phyloP scores from a whole-genome alignment of 2,797 vertebrate species.

The Protonibea diacanthus region DNA sequence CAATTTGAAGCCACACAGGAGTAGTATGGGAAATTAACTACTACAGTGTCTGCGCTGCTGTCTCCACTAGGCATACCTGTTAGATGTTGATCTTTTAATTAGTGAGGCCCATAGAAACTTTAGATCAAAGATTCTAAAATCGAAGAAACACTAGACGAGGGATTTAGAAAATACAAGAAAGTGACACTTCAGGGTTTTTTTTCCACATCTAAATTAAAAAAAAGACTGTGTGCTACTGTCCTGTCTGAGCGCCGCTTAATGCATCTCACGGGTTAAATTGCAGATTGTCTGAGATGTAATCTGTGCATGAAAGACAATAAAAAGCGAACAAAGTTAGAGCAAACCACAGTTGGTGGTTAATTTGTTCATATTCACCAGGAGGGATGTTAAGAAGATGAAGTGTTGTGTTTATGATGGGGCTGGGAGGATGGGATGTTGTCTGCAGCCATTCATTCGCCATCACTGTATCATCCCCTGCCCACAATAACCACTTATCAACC shows the following conservation, averaged over 20 bases:
- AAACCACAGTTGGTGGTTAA: constrained; percentile 52
- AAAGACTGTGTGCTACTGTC: background rate
- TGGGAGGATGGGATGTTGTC: constrained; percentile 51
- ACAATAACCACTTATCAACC: constrained; percentile 73
- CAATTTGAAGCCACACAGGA: constrained; percentile 84
- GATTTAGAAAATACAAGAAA: constrained; percentile 16
- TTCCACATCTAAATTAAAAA: constrained; percentile 26
- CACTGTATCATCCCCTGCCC: constrained; percentile 49
- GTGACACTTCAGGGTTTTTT: constrained; percentile 15
- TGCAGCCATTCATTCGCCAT: constrained; percentile 58
- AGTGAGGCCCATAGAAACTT: constrained; percentile 59
- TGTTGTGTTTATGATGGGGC: constrained; percentile 47
- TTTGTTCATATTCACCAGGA: constrained; percentile 59
- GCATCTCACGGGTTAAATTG: constrained; percentile 23
- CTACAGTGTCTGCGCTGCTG: constrained; percentile 67
- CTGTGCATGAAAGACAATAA: constrained; percentile 36
- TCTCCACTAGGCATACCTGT: constrained; percentile 68
- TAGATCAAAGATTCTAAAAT: constrained; percentile 49
- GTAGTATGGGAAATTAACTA: constrained; percentile 80
- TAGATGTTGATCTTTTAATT: constrained; percentile 79
- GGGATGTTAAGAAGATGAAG: constrained; percentile 67
- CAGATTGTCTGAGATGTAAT: constrained; percentile 39
- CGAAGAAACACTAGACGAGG: background rate
- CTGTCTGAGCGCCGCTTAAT: background rate
- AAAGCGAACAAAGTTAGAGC: constrained; percentile 51